Percentiles rank a stretch among this genome's conserved stretches.
Conservation (phyloP, 2,113 vertebrate genomes). For the Miniopterus natalensis region DNA sequence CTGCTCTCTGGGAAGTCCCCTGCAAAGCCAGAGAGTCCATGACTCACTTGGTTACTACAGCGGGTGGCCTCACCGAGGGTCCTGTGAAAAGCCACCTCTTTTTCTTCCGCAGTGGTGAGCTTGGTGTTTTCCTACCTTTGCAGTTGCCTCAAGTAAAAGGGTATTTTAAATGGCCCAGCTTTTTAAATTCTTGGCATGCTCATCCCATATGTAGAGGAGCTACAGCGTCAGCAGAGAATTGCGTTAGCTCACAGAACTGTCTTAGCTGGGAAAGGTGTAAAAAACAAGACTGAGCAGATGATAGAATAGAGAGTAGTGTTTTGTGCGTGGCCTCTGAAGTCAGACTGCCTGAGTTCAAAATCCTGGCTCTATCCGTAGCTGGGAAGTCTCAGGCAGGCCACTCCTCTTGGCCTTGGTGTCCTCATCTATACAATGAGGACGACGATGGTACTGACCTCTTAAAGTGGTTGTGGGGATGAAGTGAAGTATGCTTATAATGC, state of each 20-base stretch:
- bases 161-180: neutral
- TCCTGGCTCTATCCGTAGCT: neutral
- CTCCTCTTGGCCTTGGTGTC: neutral
- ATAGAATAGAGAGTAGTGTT: neutral
- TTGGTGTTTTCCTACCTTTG: neutral
- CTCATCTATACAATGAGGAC: neutral
- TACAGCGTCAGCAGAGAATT: constrained; percentile 23
- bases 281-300: neutral
- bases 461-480: neutral
- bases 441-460: neutral
- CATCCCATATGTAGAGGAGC: neutral
- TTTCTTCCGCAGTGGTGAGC: neutral
- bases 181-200: neutral
- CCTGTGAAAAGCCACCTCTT: constrained; percentile 25
- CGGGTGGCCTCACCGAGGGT: neutral
- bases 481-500: neutral
- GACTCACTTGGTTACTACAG: neutral
- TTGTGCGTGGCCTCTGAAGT: neutral
- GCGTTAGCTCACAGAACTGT: neutral
- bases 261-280: neutral
- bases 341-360: neutral
- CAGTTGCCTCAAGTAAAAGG: neutral
- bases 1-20: neutral
- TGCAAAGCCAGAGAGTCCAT: neutral
- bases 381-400: neutral